These are phyloP conservation scores for Habrosyne pyritoides DNA, from an alignment of 2,888 invertebrate species.

Conservation along the genomic window DNA sequence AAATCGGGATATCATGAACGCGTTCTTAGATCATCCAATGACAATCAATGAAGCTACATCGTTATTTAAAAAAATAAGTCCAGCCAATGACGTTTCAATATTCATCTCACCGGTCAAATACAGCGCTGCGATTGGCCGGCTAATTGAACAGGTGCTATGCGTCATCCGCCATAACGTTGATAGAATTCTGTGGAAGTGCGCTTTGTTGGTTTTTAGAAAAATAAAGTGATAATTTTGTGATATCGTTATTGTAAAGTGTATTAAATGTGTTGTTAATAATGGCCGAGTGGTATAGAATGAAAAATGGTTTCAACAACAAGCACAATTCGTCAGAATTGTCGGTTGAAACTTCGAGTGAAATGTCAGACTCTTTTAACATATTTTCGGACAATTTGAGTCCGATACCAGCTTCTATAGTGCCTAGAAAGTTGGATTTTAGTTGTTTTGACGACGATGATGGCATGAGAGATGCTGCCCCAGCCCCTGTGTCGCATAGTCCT, in stretches of 20 bases:
- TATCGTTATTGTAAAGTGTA: constrained; percentile 56
- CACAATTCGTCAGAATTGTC: constrained; percentile 82
- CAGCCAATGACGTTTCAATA: constrained; percentile 60
- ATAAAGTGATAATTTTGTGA: constrained; percentile 53
- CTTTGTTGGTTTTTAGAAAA: constrained; percentile 57
- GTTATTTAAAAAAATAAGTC: constrained; percentile 54
- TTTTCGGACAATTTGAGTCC: constrained; percentile 85
- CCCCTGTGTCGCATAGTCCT: constrained; percentile 71
- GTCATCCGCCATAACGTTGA: constrained; percentile 81
- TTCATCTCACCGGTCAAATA: constrained; percentile 71
- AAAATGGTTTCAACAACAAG: constrained; percentile 61
- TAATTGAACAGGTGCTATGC: constrained; percentile 77
- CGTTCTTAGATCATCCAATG: constrained; percentile 38
- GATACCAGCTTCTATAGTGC: constrained; percentile 78
- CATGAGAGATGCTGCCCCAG: constrained; percentile 57
- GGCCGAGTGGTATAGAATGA: constrained; percentile 79
- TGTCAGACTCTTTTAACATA: constrained; percentile 85
- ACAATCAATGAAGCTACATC: constrained; percentile 27
- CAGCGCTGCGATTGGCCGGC: constrained; percentile 58
- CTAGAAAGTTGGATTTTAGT: constrained; percentile 85
- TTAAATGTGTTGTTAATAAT: constrained; percentile 62
- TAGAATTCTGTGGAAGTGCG: constrained; percentile 70
- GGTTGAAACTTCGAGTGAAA: constrained; percentile 85
- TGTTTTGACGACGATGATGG: constrained; percentile 73
- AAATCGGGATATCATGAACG: constrained; percentile 36